Evolutionary conservation across 2,113 vertebrate species (phyloP), one percentile per base, ranked within the genome.

Genomic region (Mungos mungo): DNA sequence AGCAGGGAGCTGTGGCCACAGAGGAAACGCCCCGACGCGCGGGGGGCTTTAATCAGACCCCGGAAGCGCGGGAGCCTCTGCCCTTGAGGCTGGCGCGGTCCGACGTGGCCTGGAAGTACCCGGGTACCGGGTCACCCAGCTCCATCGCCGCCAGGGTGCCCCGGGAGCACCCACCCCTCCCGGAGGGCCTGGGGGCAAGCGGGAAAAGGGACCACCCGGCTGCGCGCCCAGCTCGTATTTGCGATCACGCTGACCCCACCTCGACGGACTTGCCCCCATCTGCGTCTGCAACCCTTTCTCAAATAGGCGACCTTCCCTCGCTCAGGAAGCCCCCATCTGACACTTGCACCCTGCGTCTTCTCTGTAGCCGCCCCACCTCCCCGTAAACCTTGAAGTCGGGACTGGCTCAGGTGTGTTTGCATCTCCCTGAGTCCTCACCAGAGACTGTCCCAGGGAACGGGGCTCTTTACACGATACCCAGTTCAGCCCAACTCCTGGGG

Each of bases 31-130:
- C 79, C 45, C 0, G 12, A 23, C 8, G 15, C 12, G 0, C 8
- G 0, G 21, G 6, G 7, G 69, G 9, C 6, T 33, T 82, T n/a
- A 33, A n/a, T 29, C 10, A 0, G 29, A 45, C 71, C 3, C 35
- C 7, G 57, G 18, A 54, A 27, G 41, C 1, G 0, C 10, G 13
- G 8, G 33, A 29, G 1, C 10, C 3, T 15, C 41, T 65, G 19
- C 23, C 12, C 23, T 13, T 5, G 79, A 47, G 45, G 25, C 29
- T 0, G 2, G 16, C 9, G 5, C 7, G 0, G 2, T 0, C 2
- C 4, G 18, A 21, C 3, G 23, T 10, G 50, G 14, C 52, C 52
- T 69, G 41, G 2, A 15, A 33, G 3, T 74, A n/a, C 68, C n/a
- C 3, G 2, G 65, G 3, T 74, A n/a, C 68, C n/a, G 3, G 1